Conservation (phyloP, 2,113 vertebrate species). For the Ornithorhynchus anatinus region DNA sequence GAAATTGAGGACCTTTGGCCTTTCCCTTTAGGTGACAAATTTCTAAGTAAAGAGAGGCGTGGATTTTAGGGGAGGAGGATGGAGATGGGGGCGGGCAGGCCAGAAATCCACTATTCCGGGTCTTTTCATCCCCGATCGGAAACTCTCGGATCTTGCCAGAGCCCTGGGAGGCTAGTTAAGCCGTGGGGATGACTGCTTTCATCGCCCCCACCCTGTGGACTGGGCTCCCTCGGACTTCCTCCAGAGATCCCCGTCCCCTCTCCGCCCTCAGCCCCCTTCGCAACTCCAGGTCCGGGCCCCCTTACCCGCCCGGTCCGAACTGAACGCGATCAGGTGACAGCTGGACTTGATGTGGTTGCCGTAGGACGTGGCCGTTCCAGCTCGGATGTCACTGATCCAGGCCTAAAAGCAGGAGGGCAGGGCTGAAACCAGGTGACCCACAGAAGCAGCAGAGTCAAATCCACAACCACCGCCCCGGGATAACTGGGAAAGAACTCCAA, state of each 20-base stretch:
- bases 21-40: too few species aligned
- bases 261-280: not conserved
- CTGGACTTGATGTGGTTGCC: constrained; percentile 88
- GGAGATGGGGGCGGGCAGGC: too few species aligned
- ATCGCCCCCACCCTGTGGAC: not conserved
- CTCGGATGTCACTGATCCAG: constrained; percentile 84
- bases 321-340: constrained; percentile 83
- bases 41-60: too few species aligned
- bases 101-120: too few species aligned
- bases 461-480: not conserved
- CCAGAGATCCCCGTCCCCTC: rapidly evolving
- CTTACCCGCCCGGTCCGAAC: constrained; percentile 80
- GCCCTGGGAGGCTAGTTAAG: too few species aligned
- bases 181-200: not conserved
- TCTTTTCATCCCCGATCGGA: too few species aligned
- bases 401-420: constrained; percentile 66
- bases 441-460: not conserved
- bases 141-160: too few species aligned
- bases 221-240: not conserved
- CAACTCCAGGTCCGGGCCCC: not conserved
- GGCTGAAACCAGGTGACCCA: too few species aligned
- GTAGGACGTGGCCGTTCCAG: constrained; percentile 67
- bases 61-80: too few species aligned
- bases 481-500: too few species aligned
- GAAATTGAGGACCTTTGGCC: too few species aligned